Percentiles rank a stretch among this genome's conserved stretches.
Evolutionary conservation across 1,140 invertebrate species (phyloP).

Genomic region (Bombus waltoni): DNA sequence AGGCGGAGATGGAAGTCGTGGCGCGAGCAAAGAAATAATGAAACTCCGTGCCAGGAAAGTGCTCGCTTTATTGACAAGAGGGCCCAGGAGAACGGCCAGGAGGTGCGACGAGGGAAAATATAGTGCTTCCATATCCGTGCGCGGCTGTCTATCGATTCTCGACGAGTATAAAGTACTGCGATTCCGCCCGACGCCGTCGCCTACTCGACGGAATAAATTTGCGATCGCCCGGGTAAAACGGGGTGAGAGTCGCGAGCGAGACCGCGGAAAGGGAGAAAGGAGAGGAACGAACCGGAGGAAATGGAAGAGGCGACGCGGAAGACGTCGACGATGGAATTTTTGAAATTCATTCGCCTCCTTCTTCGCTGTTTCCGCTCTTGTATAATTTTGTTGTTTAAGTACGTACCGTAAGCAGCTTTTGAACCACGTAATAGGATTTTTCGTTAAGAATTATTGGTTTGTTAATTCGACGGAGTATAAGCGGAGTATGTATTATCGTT

Average conservation of each 20-base stretch:
- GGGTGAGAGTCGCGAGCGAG: slow-evolving; percentile 51
- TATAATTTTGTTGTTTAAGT: too few species aligned
- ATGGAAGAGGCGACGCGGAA: slow-evolving; percentile 72
- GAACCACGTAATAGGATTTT: background rate
- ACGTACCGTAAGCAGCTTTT: too few species aligned
- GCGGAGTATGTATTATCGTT: too few species aligned
- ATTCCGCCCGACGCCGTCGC: slow-evolving; percentile 74
- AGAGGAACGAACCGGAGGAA: slow-evolving; percentile 65
- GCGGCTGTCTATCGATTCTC: slow-evolving; percentile 80
- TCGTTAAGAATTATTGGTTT: background rate
- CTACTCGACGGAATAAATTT: slow-evolving; percentile 80
- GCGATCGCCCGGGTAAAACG: slow-evolving; percentile 75
- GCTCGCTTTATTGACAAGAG: slow-evolving; percentile 79
- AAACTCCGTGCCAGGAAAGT: slow-evolving; percentile 78
- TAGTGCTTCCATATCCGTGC: slow-evolving; percentile 78
- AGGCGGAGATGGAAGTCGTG: slow-evolving; percentile 4
- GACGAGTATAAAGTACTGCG: slow-evolving; percentile 79
- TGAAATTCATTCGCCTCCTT: slow-evolving; percentile 57
- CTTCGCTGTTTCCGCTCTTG: background rate
- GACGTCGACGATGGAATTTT: slow-evolving; percentile 67
- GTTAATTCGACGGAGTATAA: background rate
- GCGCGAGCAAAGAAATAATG: slow-evolving; percentile 76
- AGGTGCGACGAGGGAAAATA: slow-evolving; percentile 75
- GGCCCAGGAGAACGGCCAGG: slow-evolving; percentile 62
- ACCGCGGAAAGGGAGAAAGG: slow-evolving; percentile 1